phyloP scores from a whole-genome alignment of 2,888 invertebrate species.

The Ypsolopha sequella region DNA sequence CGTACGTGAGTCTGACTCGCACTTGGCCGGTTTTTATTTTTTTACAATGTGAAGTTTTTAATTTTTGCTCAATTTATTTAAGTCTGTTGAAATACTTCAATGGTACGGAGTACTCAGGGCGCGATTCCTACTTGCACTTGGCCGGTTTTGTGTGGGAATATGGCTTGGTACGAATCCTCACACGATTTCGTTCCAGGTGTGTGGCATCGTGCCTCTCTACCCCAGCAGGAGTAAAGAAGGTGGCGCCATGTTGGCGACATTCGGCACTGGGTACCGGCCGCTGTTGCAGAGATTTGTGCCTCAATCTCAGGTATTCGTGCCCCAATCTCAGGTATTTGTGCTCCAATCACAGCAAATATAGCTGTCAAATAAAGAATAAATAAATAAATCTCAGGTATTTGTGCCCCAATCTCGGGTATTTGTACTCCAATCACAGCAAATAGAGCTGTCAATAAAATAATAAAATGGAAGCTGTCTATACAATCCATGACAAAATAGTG shows the following conservation, averaged over 20 bases:
- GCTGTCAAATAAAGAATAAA: background rate
- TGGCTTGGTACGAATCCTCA: background rate
- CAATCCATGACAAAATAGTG: too few species aligned
- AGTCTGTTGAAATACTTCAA: too few species aligned
- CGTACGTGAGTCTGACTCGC: too few species aligned
- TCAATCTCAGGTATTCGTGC: background rate
- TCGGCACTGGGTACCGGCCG: slow-evolving; percentile 88
- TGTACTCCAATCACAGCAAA: too few species aligned
- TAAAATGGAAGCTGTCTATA: too few species aligned
- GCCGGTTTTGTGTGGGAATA: background rate
- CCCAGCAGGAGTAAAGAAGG: slow-evolving; percentile 37
- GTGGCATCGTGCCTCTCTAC: slow-evolving; percentile 73
- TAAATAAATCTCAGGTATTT: background rate
- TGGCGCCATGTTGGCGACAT: slow-evolving; percentile 76
- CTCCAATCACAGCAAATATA: background rate
- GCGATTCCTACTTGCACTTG: too few species aligned
- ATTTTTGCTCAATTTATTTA: too few species aligned
- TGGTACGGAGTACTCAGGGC: too few species aligned
- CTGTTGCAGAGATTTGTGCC: slow-evolving; percentile 62
- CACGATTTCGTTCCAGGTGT: slow-evolving; percentile 48
- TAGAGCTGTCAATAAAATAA: too few species aligned
- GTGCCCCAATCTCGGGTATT: too few species aligned
- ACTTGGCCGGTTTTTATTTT: too few species aligned
- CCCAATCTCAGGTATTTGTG: slow-evolving; percentile 9
- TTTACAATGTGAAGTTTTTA: too few species aligned